Evolutionary conservation across 1,140 invertebrate genomes (phyloP), one percentile per base, ranked within the genome.

Genomic region (Drosophila kikkawai): DNA sequence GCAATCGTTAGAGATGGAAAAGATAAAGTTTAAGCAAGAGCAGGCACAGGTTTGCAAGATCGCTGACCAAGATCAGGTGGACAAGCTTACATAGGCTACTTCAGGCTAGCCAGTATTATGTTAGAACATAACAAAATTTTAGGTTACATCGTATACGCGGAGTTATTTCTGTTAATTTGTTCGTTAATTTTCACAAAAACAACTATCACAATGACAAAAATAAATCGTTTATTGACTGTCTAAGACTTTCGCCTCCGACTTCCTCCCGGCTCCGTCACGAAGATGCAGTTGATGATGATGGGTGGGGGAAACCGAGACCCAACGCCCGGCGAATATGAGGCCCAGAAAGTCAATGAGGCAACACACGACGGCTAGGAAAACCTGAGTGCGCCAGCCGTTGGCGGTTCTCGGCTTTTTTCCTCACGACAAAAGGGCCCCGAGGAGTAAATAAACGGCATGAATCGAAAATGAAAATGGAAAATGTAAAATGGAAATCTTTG

Each of bases 341-440:
- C 84, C 84, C 73, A 78, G 83, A 83, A 87, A 83, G 70, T 58
- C 84, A 87, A 88, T 87, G 84, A 80, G 84, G 84, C 84, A 87
- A 87, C 84, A 88, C 79, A 76, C 48, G 57, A 70, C 53, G 32
- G 12, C 67, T 44, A 58, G 42, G 50, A 60, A 67, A 42, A 57
- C 44, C 50, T 70, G 42, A 57, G 64, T 51, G 55, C 29, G 34
- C 19, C 66, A 41, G 56, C 75, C 34, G 55, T 64, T 80, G 63
- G 77, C 50, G 47, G 26, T 76, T 70, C 51, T 70, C 44, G 63
- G 37, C 48, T 69, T 51, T 60, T 56, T 71, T 60, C 51, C 51
- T 59, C 83, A 83, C 80, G 83, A 87, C 84, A 90, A 87, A 78
- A 87, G 85, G 85, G 80, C 84, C 70, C 69, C 74, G 76, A 64